These are phyloP conservation scores for Anoplius nigerrimus DNA, from an alignment of 2,888 invertebrate genomes.

Conservation along the genomic window DNA sequence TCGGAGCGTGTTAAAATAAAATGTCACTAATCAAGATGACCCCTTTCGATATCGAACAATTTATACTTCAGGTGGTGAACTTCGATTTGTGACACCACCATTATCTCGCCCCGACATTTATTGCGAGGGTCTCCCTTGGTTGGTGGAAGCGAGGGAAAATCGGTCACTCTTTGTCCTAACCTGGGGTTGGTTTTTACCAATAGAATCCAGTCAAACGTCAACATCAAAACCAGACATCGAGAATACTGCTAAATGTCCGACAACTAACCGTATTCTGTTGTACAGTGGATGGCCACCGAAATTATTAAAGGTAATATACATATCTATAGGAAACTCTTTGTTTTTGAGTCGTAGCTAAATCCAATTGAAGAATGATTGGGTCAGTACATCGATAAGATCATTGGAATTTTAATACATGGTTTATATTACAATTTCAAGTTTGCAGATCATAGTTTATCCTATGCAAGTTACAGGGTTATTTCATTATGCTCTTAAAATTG, in stretches of 20 bases:
- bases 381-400: too few relatives aligned
- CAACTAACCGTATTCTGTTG: slow-evolving; percentile 86
- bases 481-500: too few relatives aligned
- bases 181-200: slow-evolving; percentile 86
- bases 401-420: too few relatives aligned
- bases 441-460: too few relatives aligned
- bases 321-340: too few relatives aligned
- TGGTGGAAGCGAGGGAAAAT: slow-evolving; percentile 87
- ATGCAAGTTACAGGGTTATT: too few relatives aligned
- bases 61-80: slow-evolving; percentile 82
- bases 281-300: slow-evolving; percentile 84
- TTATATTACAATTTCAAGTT: too few relatives aligned
- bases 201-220: slow-evolving; percentile 77
- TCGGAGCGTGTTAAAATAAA: too few relatives aligned
- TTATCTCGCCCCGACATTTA: slow-evolving; percentile 79
- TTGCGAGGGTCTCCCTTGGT: slow-evolving; percentile 87
- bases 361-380: not conserved
- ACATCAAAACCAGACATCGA: slow-evolving; percentile 37
- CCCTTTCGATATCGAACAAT: not conserved
- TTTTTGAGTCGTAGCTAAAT: not conserved
- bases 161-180: slow-evolving; percentile 88
- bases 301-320: slow-evolving; percentile 55
- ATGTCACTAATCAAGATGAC: not conserved
- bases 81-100: slow-evolving; percentile 81
- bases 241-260: slow-evolving; percentile 79